Conservation (phyloP, 2,797 vertebrate genomes). For the Sebastes matsubarae region DNA sequence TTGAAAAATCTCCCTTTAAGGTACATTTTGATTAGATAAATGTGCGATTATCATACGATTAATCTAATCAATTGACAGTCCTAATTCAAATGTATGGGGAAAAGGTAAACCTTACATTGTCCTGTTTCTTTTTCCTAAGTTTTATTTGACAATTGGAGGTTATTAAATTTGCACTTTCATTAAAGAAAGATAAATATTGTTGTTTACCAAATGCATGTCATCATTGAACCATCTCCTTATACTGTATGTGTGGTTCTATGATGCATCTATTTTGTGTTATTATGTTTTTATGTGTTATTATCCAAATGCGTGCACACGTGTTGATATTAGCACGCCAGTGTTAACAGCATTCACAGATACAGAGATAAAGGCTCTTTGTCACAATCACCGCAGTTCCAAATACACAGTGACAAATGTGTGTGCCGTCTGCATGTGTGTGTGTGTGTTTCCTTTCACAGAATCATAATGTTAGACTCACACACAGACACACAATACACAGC, state of each 20-base stretch:
- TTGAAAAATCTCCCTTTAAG: too few relatives aligned
- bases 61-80: too few relatives aligned
- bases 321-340: background rate
- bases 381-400: too few relatives aligned
- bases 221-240: background rate
- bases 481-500: background rate
- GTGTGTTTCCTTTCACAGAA: conserved; percentile 7
- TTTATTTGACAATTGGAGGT: too few relatives aligned
- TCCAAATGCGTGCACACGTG: background rate
- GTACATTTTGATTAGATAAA: too few relatives aligned
- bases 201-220: background rate
- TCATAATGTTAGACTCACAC: background rate
- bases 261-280: background rate
- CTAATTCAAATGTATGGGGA: too few relatives aligned
- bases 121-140: too few relatives aligned
- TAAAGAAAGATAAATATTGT: background rate
- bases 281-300: background rate
- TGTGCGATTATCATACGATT: too few relatives aligned
- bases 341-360: background rate
- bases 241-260: background rate
- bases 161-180: background rate
- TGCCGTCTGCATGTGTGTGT: too few relatives aligned
- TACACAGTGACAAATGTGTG: too few relatives aligned
- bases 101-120: too few relatives aligned
- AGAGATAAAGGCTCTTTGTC: too few relatives aligned